Percentiles rank a stretch among this genome's conserved stretches.
phyloP scores from a whole-genome alignment of 2,888 invertebrate species.

The Chrysina gloriosa region DNA sequence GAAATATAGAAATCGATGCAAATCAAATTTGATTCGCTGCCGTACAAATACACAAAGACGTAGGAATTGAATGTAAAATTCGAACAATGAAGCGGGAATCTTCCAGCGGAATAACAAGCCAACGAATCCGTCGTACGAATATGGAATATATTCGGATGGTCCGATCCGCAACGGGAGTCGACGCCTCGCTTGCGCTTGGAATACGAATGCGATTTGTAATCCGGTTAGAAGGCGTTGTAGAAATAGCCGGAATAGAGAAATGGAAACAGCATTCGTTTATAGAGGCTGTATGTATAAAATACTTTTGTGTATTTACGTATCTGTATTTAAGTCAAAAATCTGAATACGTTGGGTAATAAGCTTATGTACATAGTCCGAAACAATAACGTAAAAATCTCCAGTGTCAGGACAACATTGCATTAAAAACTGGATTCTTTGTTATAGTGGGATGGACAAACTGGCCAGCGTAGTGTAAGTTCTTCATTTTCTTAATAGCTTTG shows the following conservation, averaged over 20 bases:
- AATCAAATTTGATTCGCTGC: constrained; percentile 26
- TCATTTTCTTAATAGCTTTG: too few species aligned
- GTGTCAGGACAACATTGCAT: too few species aligned
- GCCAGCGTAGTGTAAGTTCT: too few species aligned
- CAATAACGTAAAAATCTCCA: too few species aligned
- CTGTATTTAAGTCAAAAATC: neutral
- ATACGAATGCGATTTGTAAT: constrained; percentile 32
- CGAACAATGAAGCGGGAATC: constrained; percentile 36
- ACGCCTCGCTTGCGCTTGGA: constrained; percentile 13
- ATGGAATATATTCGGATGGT: constrained; percentile 33
- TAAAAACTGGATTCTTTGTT: too few species aligned
- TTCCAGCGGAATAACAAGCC: constrained; percentile 29
- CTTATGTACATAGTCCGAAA: too few species aligned
- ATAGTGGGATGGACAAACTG: too few species aligned
- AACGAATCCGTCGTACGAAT: constrained; percentile 32
- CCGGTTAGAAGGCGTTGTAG: constrained; percentile 36
- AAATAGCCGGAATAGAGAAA: constrained; percentile 23
- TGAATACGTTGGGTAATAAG: too few species aligned
- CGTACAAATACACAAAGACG: constrained; percentile 36
- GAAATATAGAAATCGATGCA: constrained; percentile 27
- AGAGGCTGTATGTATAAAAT: neutral
- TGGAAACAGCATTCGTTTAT: constrained; percentile 18
- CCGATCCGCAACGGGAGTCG: constrained; percentile 18
- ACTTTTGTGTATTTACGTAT: neutral
- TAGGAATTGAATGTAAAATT: constrained; percentile 36